Percentiles rank a stretch among this genome's conserved stretches.
Conservation (phyloP, 2,888 invertebrate genomes). For the Imbricaverruca yamaguchii region DNA sequence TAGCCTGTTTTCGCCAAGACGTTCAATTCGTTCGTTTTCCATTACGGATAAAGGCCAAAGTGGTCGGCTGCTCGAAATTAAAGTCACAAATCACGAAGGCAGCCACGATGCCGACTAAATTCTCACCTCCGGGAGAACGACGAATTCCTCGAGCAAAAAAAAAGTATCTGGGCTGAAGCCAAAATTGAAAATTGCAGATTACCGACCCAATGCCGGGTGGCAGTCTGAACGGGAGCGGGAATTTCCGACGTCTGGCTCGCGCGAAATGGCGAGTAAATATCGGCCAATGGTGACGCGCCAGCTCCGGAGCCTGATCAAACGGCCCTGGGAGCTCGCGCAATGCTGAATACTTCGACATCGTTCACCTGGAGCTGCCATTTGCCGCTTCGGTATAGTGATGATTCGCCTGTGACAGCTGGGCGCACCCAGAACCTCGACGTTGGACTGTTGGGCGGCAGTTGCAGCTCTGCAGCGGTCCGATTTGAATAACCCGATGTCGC, state of each 20-base stretch:
- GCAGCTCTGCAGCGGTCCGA: too few relatives aligned
- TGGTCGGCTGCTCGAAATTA: background rate
- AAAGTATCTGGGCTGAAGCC: background rate
- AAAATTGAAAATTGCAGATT: constrained; percentile 13
- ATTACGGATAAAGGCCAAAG: background rate
- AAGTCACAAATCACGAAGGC: constrained; percentile 1
- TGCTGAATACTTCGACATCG: too few relatives aligned
- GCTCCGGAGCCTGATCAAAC: too few relatives aligned
- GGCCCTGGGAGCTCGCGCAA: too few relatives aligned
- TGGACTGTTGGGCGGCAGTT: too few relatives aligned
- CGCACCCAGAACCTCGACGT: too few relatives aligned
- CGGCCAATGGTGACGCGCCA: background rate
- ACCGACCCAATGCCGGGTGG: background rate
- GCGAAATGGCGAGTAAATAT: background rate
- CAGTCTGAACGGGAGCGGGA: background rate
- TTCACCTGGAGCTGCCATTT: too few relatives aligned
- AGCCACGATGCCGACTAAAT: background rate
- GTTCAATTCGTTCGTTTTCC: too few relatives aligned
- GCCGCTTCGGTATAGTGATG: too few relatives aligned
- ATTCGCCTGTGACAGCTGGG: too few relatives aligned
- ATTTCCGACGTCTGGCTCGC: background rate
- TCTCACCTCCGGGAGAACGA: background rate
- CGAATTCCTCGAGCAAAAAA: background rate
- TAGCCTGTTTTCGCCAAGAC: too few relatives aligned
- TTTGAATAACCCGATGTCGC: too few relatives aligned